Evolutionary conservation across 2,797 vertebrate species (phyloP).

Genomic region (Manis pentadactyla): DNA sequence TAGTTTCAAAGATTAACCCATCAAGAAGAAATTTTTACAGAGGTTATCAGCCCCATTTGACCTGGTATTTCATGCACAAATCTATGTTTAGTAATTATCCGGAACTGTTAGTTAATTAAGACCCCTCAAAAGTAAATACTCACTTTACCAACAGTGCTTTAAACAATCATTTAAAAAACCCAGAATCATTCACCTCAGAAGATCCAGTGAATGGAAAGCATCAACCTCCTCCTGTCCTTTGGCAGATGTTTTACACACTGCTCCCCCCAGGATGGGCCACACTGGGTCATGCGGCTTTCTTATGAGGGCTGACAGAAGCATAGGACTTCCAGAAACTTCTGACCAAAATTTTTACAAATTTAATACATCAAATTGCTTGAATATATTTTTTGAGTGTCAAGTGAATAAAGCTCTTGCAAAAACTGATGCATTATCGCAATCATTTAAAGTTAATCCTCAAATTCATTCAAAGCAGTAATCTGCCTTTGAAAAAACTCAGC

Average conservation of each 20-base stretch:
- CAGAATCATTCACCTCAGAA: neutral
- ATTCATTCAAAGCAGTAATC: slow-evolving; percentile 33
- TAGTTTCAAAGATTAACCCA: slow-evolving; percentile 57
- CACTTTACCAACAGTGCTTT: neutral
- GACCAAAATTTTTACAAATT: slow-evolving; percentile 12
- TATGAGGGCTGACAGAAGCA: neutral
- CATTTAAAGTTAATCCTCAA: slow-evolving; percentile 59
- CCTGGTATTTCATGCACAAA: slow-evolving; percentile 25
- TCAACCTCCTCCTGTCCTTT: neutral
- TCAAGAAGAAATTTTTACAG: slow-evolving; percentile 68
- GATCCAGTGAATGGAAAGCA: neutral
- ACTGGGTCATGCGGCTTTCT: neutral
- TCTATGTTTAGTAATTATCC: slow-evolving; percentile 49
- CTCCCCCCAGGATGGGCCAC: neutral
- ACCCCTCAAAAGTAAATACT: neutral
- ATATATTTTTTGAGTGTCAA: slow-evolving; percentile 58
- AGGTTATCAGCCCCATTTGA: slow-evolving; percentile 28
- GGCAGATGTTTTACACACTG: neutral
- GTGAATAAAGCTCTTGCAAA: slow-evolving; percentile 52
- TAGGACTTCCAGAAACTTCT: neutral
- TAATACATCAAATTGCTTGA: slow-evolving; percentile 41
- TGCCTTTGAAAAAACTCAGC: slow-evolving; percentile 47
- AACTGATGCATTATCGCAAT: slow-evolving; percentile 35
- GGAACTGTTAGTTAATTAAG: slow-evolving; percentile 9
- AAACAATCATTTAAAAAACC: slow-evolving; percentile 18